These are phyloP conservation scores for Spilosoma lubricipeda DNA, from an alignment of 2,888 invertebrate species.

Conservation along the genomic window DNA sequence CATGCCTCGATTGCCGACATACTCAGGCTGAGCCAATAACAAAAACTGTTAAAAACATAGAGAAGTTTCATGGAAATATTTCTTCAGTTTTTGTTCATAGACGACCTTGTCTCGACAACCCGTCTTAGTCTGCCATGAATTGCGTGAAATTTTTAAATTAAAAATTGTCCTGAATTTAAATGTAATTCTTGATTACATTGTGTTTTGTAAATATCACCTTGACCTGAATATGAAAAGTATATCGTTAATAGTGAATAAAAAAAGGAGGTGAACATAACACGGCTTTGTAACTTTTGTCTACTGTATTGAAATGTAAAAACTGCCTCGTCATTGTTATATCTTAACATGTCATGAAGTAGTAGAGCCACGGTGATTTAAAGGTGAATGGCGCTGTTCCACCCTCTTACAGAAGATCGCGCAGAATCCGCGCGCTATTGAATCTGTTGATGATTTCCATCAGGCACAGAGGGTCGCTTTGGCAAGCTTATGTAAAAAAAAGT, in stretches of 20 bases:
- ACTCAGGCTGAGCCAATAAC: too few relatives aligned
- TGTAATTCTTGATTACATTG: not conserved
- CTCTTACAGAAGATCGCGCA: too few relatives aligned
- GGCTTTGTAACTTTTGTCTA: not conserved
- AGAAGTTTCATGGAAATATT: not conserved
- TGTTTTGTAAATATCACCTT: not conserved
- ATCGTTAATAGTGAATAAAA: not conserved
- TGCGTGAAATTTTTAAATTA: not conserved
- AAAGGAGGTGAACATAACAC: not conserved
- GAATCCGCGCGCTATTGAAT: too few relatives aligned
- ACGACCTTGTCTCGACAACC: constrained; percentile 15
- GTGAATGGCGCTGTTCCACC: too few relatives aligned
- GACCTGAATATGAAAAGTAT: not conserved
- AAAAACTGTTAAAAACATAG: not conserved
- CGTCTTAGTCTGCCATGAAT: constrained; percentile 10
- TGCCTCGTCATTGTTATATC: not conserved
- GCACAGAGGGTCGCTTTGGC: too few relatives aligned
- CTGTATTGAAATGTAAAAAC: not conserved
- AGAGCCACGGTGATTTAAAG: too few relatives aligned
- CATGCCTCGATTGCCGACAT: too few relatives aligned
- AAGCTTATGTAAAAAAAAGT: too few relatives aligned
- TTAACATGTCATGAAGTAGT: too few relatives aligned
- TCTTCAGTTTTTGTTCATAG: not conserved
- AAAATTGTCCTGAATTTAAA: not conserved
- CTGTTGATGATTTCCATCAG: too few relatives aligned